Evolutionary conservation across 2,797 vertebrate genomes (phyloP).

Genomic region (Danionella dracula): DNA sequence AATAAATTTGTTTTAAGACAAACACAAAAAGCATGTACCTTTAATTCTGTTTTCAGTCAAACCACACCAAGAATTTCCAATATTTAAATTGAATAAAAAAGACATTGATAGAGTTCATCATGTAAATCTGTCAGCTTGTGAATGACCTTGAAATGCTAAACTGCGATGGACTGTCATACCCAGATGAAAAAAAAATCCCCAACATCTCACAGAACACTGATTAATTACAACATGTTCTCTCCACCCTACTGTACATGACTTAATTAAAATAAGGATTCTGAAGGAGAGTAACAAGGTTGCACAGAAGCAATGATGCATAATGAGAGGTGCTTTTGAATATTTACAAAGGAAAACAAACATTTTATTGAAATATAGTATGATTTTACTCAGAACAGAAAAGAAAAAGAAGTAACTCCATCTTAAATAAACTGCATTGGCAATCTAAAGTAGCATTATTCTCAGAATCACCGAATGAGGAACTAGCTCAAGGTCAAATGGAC

Average conservation of each 20-base stretch:
- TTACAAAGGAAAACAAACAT: conserved; percentile 18
- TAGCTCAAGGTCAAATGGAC: conserved; percentile 42
- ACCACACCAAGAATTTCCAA: conserved; percentile 30
- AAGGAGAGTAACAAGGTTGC: conserved; percentile 24
- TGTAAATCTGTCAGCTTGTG: conserved; percentile 57
- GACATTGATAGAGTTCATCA: conserved; percentile 57
- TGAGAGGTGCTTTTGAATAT: conserved; percentile 27
- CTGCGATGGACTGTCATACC: not conserved
- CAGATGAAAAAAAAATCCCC: not conserved
- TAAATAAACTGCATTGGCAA: conserved; percentile 43
- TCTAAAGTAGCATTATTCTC: conserved; percentile 41
- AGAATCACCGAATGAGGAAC: conserved; percentile 49
- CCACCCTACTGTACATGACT: conserved; percentile 9
- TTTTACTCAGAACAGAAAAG: conserved; percentile 40
- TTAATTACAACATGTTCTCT: conserved; percentile 5
- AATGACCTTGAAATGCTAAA: conserved; percentile 55
- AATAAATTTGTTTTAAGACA: too few relatives aligned
- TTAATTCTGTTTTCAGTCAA: too few relatives aligned
- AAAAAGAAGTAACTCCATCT: too few relatives aligned
- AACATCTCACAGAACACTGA: not conserved
- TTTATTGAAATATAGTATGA: conserved; percentile 31
- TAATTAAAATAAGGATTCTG: conserved; percentile 30
- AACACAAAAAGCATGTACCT: too few relatives aligned
- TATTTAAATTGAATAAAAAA: conserved; percentile 51
- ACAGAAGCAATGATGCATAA: conserved; percentile 22